Base-by-base conservation (phyloP, 2,113 vertebrate species). In the Crotalus viridis region DNA sequence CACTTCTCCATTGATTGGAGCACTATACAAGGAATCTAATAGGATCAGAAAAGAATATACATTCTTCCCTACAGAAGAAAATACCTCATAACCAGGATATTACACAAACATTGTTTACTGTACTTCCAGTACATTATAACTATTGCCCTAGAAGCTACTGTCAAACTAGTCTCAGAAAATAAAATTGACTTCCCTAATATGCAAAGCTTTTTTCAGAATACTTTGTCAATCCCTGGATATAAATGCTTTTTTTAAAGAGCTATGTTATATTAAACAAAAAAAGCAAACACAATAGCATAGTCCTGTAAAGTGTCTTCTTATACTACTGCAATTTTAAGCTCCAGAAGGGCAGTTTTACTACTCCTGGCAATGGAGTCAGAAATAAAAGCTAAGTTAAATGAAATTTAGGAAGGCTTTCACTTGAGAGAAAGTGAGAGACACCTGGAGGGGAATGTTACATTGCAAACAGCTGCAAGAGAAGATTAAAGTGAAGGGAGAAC, bases 401-500 rank as follows among this genome's bases (percentile, higher is more conserved):
- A 57, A 89, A 48, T 26, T n/a, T 61, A 54, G 33, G 54, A 0
- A 21, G 85, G 91, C 19, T 89, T 93, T 85, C 57, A 0, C 19
- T 56, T 46, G n/a, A 4, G 54, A 46, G 33, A 57, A 6, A 55
- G 22, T n/a, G 3, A 64, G 46, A 33, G 24, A 87, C 64, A 92
- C 39, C 59, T n/a, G n/a, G 0, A 13, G 85, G 59, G 22, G 93
- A 22, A 91, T 89, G 90, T 28, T 0, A 22, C 0, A 92, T 55
- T 43, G 1, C 87, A 87, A 89, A 93, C 54, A 81, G 61, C 39
- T 85, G 74, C 89, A 81, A 3, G 4, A 85, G 55, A 88, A 95
- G 46, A 91, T 90, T 92, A 88, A 88, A 95, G 55, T 26, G 22
- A 51, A 95, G 57, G 54, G 93, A 91, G 33, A 91, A 51, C 0